Percentiles rank a stretch among this genome's conserved stretches.
phyloP scores from a whole-genome alignment of 2,113 vertebrate species.

The Oncorhynchus clarkii region DNA sequence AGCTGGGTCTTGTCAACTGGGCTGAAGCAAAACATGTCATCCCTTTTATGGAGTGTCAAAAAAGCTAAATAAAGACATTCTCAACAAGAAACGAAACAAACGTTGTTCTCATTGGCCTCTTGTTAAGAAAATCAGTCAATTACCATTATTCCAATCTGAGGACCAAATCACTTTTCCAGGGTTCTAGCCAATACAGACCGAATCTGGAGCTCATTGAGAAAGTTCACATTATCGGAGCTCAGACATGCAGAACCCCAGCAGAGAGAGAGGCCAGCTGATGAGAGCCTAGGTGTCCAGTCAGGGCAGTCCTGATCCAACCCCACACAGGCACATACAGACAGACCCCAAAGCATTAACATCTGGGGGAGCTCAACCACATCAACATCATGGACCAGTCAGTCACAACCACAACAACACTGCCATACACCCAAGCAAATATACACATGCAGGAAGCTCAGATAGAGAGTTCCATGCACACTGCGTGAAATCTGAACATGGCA shows the following conservation, averaged over 20 bases:
- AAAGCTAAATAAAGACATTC: too few species aligned
- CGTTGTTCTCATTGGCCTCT: too few species aligned
- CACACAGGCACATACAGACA: constrained; percentile 18
- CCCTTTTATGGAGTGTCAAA: too few species aligned
- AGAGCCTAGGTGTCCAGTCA: constrained; percentile 6
- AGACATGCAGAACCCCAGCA: constrained; percentile 34
- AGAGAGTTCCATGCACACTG: neutral
- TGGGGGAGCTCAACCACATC: constrained; percentile 42
- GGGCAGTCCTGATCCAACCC: constrained; percentile 41
- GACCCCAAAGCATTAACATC: constrained; percentile 54
- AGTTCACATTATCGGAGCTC: neutral
- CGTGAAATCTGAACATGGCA: neutral
- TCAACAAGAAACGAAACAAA: neutral
- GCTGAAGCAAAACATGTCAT: too few species aligned
- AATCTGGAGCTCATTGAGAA: constrained; percentile 27
- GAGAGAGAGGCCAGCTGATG: constrained; percentile 21
- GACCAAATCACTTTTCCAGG: constrained; percentile 23
- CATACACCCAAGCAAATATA: constrained; percentile 14
- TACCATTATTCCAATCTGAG: neutral
- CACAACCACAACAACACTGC: constrained; percentile 35
- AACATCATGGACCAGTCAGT: constrained; percentile 30
- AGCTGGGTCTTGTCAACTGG: too few species aligned
- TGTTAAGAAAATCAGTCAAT: neutral
- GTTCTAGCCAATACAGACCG: neutral
- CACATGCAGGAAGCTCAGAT: constrained; percentile 12